Base-by-base conservation (phyloP, 2,888 invertebrate genomes). In the Meliscaeva auricollis region DNA sequence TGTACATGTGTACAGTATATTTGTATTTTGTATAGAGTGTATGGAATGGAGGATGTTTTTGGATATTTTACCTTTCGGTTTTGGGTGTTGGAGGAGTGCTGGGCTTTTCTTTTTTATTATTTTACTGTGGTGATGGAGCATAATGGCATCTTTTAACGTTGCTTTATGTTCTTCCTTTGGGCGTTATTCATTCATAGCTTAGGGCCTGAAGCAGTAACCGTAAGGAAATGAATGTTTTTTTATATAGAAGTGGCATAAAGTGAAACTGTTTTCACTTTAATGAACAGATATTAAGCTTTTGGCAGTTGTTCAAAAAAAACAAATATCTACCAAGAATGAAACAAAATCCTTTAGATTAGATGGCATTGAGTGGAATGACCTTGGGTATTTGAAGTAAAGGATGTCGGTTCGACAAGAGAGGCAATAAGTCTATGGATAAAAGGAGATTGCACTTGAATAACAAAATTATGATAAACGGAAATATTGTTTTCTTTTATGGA, bases 221-320 rank as follows among this genome's bases (percentile, higher is more conserved):
- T 20, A 66, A 54, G 48, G 60, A 68, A 58, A 64, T 44, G 52
- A 64, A 56, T 52, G 69, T 56, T 15, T 62, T 41, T 69, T 69
- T 13, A n/a, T 62, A 35, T n/a, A 62, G 13, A 62, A 44, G 35
- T 32, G 52, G 68, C 15, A 44, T 17, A 22, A 68, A 70, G 70
- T 38, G 44, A 66, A 83, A 78, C 35, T 69, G 78, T 58, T 66
- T 73, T 70, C 35, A 79, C 48, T 79, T 58, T 58, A 70, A 84
- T 75, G 79, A 75, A 64, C 79, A 30, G 68, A 78, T 74, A 74
- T 78, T 64, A 50, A 74, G 83, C 69, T 78, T 56, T 74, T 78
- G 78, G 74, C 69, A 79, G 35, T 66, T 58, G 44, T 1, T 20
- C n/a, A 44, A 76, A 58, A 32, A 11, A 41, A 56, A 50, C 22